Evolutionary conservation across 2,113 vertebrate species (phyloP).

Genomic region (human (Homo sapiens)): DNA sequence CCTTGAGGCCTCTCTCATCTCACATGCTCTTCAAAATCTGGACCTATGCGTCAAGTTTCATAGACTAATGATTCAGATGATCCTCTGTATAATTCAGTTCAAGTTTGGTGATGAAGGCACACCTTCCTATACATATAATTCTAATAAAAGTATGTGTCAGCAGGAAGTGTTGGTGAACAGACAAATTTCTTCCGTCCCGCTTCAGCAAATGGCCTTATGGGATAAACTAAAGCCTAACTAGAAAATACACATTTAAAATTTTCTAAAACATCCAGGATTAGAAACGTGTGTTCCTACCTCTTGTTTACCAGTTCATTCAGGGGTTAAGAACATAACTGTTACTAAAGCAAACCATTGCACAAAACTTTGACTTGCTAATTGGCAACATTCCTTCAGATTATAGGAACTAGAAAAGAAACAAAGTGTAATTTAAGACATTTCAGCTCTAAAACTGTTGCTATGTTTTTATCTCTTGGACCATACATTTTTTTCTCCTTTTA

Average conservation of each 20-base stretch:
- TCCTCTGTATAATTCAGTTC: background rate
- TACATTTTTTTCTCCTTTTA: background rate
- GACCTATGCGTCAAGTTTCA: background rate
- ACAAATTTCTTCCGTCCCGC: background rate
- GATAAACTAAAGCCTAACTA: conserved; percentile 6
- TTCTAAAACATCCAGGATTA: background rate
- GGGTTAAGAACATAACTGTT: background rate
- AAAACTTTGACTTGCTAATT: background rate
- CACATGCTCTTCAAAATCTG: background rate
- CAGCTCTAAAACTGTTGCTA: background rate
- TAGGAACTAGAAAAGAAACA: background rate
- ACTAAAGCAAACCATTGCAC: background rate
- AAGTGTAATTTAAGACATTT: background rate
- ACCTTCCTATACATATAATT: background rate
- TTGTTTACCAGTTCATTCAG: background rate
- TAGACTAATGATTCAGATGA: background rate
- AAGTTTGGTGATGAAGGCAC: background rate
- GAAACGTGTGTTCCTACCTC: background rate
- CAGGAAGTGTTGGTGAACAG: background rate
- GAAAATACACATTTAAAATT: background rate
- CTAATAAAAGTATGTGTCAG: conserved; percentile 11
- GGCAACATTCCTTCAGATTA: background rate
- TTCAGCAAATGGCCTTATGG: background rate
- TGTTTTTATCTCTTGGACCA: background rate
- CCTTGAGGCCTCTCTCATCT: background rate